Percentiles rank a stretch among this genome's conserved stretches.
Conservation (phyloP, 1,140 invertebrate species). For the Patella vulgata region DNA sequence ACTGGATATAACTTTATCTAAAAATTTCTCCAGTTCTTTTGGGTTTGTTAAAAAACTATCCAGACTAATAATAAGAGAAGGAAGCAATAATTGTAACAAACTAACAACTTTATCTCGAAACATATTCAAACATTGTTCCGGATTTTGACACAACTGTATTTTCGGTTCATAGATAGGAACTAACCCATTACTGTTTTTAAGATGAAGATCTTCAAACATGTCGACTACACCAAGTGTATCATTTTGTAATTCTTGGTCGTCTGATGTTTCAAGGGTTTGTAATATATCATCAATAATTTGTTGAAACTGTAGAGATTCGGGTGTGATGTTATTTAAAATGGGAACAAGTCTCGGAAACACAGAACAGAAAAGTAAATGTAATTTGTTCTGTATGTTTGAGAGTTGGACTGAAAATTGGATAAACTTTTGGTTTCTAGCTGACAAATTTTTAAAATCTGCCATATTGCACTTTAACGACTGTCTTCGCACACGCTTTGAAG, state of each 20-base stretch:
- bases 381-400: conserved; percentile 18
- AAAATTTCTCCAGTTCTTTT: conserved; percentile 19
- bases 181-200: neutral
- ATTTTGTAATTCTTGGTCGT: conserved; percentile 6
- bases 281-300: conserved; percentile 25
- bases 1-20: conserved; percentile 22
- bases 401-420: conserved; percentile 8
- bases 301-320: conserved; percentile 21
- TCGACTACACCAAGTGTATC: conserved; percentile 11
- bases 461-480: conserved; percentile 3
- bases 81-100: conserved; percentile 27
- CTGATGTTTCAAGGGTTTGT: conserved; percentile 10
- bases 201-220: conserved; percentile 4
- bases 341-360: conserved; percentile 30
- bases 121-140: conserved; percentile 11
- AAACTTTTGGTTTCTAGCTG: conserved; percentile 15
- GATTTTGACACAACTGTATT: conserved; percentile 20
- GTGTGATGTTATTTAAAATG: conserved; percentile 14
- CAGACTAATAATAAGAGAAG: conserved; percentile 22
- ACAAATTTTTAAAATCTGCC: neutral
- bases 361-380: conserved; percentile 20
- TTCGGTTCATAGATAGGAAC: conserved; percentile 20
- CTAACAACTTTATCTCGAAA: conserved; percentile 20
- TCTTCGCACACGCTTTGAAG: neutral
- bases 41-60: conserved; percentile 7